Base-by-base conservation (phyloP, 2,888 invertebrate genomes). In the Nudaria mundana region DNA sequence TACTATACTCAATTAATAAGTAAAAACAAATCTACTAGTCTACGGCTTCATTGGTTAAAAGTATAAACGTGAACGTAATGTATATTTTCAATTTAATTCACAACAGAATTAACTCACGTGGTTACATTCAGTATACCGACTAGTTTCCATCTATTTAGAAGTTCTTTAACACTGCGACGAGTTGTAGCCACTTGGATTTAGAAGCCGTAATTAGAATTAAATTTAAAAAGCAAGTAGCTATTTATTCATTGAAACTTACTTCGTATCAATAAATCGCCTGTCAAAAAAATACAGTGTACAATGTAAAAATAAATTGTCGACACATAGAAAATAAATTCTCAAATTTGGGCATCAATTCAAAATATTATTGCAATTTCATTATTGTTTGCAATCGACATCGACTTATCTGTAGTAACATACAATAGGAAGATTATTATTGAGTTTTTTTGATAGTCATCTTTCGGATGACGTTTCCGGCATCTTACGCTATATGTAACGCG, bases 401-500 rank as follows among this genome's bases (percentile, higher is more conserved):
- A 30, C 32, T 53, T 48, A 59, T 59, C 42, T n/a, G n/a, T n/a
- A 47, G 40, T 34, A 46, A 40, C n/a, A 46, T 52, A 43, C 44
- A 56, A 50, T 56, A 47, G 40, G 30, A 22, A 45, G 43, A 32
- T 52, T 39, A 51, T 44, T 13, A 41, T 51, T 56, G 36, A 35
- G 32, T 26, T 46, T 48, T 47, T 56, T 24, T 28, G 48, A 47
- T 30, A 44, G 48, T 54, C 60, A 58, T 60, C 42, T 32, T 30
- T 37, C 40, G 39, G 38, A 40, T 47, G 53, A 54, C 52, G 41
- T 50, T 58, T 55, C 50, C 48, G 54, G 58, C 44, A 56, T 52
- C 41, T 41, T 52, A 49, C 55, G 51, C 56, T 63, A 61, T 52
- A 47, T 48, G 40, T 51, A 54, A 43, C 40, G 40, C 63, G 64